Conservation (phyloP, 2,888 invertebrate species). For the Zele albiditarsus region DNA sequence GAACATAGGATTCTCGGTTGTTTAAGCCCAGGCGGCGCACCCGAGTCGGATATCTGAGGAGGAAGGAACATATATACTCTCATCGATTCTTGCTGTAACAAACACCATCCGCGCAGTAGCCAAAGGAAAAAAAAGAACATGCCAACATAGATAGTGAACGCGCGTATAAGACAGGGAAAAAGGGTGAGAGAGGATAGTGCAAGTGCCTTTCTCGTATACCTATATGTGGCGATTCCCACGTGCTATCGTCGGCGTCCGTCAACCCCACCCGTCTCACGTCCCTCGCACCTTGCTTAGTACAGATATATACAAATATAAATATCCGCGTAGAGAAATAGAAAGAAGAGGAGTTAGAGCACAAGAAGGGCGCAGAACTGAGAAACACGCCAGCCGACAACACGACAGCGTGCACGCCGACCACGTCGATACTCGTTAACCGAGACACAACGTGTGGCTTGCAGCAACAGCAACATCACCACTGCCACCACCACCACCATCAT, state of each 20-base stretch:
- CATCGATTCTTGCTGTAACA: slow-evolving; percentile 15
- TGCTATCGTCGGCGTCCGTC: slow-evolving; percentile 47
- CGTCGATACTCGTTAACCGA: slow-evolving; percentile 64
- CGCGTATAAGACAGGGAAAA: slow-evolving; percentile 2
- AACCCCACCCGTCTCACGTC: slow-evolving; percentile 35
- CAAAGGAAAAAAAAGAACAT: not conserved
- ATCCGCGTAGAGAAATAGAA: slow-evolving; percentile 34
- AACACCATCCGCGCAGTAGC: slow-evolving; percentile 16
- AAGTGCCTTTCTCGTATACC: slow-evolving; percentile 22
- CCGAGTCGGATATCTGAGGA: slow-evolving; percentile 18
- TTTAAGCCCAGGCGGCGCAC: slow-evolving; percentile 24
- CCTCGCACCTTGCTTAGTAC: slow-evolving; percentile 28
- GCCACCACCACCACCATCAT: slow-evolving; percentile 2
- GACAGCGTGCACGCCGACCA: slow-evolving; percentile 59
- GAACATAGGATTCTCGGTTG: slow-evolving; percentile 16
- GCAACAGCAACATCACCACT: slow-evolving; percentile 11
- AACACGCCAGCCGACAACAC: slow-evolving; percentile 55
- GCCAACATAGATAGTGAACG: slow-evolving; percentile 21
- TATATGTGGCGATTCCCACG: slow-evolving; percentile 47
- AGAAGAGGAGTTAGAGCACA: slow-evolving; percentile 42
- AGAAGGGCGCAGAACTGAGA: slow-evolving; percentile 43
- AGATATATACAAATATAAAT: slow-evolving; percentile 49
- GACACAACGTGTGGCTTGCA: slow-evolving; percentile 47
- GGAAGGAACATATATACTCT: not conserved
- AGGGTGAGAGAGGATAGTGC: slow-evolving; percentile 18